Conservation (phyloP, 1,140 invertebrate species). For the Pogonomyrmex barbatus region DNA sequence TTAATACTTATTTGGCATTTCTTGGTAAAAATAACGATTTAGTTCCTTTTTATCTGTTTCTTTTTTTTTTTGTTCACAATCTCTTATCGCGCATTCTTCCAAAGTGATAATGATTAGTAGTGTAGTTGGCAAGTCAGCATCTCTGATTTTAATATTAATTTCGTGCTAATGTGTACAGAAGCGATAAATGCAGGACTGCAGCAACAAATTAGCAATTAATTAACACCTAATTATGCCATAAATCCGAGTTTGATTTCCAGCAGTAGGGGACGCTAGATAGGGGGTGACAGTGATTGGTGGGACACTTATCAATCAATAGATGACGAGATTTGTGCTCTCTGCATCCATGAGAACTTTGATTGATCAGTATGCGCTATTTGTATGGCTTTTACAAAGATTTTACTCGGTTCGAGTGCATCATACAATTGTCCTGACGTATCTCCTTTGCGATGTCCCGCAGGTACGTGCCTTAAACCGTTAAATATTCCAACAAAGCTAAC, state of each 20-base stretch:
- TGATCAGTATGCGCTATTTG: conserved; percentile 35
- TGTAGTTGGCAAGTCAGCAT: not conserved
- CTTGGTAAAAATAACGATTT: not conserved
- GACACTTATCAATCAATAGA: conserved; percentile 62
- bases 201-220: conserved; percentile 30
- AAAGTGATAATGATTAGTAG: not conserved
- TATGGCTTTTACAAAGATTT: conserved; percentile 23
- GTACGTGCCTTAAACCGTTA: not conserved
- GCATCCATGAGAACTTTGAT: conserved; percentile 33
- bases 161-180: not conserved
- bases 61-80: not conserved
- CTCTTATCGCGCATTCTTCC: not conserved
- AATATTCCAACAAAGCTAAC: not conserved
- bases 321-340: conserved; percentile 40
- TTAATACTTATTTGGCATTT: not conserved
- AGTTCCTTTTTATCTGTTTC: not conserved
- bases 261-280: not conserved
- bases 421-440: not conserved
- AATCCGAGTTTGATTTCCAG: conserved; percentile 6
- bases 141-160: not conserved
- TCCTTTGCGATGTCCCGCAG: not conserved
- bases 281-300: conserved; percentile 19
- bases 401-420: not conserved
- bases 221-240: conserved; percentile 9
- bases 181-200: not conserved